Percentiles rank a stretch among this genome's conserved stretches.
phyloP scores from a whole-genome alignment of 1,140 invertebrate species.

The Neuroterus valhalla region DNA sequence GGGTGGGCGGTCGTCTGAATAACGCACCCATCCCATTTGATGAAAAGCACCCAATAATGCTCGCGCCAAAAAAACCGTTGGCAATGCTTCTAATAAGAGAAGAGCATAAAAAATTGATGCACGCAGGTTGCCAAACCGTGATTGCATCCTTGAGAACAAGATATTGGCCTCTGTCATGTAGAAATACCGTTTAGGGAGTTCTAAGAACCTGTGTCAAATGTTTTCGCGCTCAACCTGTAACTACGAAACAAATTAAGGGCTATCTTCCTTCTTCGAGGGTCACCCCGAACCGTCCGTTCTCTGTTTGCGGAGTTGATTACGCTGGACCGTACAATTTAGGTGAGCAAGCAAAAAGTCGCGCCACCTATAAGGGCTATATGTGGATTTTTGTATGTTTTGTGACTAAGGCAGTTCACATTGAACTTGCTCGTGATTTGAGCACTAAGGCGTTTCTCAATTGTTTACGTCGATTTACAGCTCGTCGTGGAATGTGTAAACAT shows the following conservation, averaged over 20 bases:
- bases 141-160: conserved; percentile 38
- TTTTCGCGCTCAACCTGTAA: conserved; percentile 38
- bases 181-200: conserved; percentile 35
- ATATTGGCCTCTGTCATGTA: conserved; percentile 42
- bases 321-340: too few species aligned
- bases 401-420: conserved; percentile 43
- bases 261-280: conserved; percentile 44
- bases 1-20: too few species aligned
- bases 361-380: conserved; percentile 47
- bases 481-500: conserved; percentile 52
- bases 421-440: conserved; percentile 44
- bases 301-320: conserved; percentile 40
- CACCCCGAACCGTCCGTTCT: conserved; percentile 51
- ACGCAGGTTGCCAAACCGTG: conserved; percentile 50
- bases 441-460: conserved; percentile 50
- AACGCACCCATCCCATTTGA: conserved; percentile 43
- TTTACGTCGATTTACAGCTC: conserved; percentile 59
- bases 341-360: conserved; percentile 39
- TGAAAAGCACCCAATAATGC: conserved; percentile 50
- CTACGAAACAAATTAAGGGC: conserved; percentile 44
- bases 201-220: conserved; percentile 44
- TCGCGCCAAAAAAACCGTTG: conserved; percentile 44
- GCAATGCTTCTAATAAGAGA: conserved; percentile 49
- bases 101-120: conserved; percentile 47
- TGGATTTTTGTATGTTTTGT: conserved; percentile 49